Conservation (phyloP, 53 echinoderm and acorn worm species). For the Echinarachnius parma region DNA sequence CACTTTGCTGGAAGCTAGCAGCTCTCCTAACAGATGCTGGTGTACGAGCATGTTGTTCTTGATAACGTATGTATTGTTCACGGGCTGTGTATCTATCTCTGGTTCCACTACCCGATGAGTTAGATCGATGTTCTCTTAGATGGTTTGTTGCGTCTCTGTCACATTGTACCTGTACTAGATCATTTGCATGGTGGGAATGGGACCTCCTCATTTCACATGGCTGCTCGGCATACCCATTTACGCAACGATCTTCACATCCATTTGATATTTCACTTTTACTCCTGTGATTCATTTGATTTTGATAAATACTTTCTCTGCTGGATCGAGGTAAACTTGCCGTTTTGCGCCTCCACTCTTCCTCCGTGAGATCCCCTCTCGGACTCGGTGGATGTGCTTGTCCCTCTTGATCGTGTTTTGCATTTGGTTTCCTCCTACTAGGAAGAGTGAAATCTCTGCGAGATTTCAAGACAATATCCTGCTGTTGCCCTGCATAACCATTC, state of each 20-base stretch:
- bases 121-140: neutral
- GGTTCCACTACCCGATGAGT: too few species aligned
- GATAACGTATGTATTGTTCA: too few species aligned
- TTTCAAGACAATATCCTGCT: neutral
- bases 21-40: conserved; percentile 24
- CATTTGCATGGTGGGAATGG: too few species aligned
- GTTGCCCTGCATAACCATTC: conserved; percentile 16
- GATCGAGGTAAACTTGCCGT: conserved; percentile 42
- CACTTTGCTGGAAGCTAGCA: conserved; percentile 32
- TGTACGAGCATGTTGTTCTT: too few species aligned
- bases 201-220: too few species aligned
- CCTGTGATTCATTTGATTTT: too few species aligned
- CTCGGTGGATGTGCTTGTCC: neutral
- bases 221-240: too few species aligned
- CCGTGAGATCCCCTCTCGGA: neutral
- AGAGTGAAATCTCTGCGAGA: conserved; percentile 18
- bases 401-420: conserved; percentile 2
- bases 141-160: conserved; percentile 9
- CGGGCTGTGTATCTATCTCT: too few species aligned
- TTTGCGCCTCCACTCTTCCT: conserved; percentile 34
- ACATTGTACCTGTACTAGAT: too few species aligned
- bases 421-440: conserved; percentile 4
- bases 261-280: too few species aligned
- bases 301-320: neutral
- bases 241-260: too few species aligned